phyloP scores from a whole-genome alignment of 2,797 vertebrate genomes.

The Cyclopterus lumpus region DNA sequence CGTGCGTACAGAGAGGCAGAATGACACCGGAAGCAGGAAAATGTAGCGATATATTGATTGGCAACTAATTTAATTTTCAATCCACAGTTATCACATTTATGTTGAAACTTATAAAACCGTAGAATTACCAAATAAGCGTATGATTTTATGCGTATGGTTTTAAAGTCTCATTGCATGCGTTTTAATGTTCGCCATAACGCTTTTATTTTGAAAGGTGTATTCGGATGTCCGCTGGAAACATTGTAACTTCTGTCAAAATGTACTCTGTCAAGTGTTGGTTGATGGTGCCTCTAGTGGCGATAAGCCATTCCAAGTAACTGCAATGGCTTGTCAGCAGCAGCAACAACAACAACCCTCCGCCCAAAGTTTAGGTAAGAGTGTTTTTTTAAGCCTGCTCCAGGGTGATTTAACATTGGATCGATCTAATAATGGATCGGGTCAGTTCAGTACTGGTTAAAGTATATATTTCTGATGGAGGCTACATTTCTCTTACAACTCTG shows the following conservation, averaged over 20 bases:
- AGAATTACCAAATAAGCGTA: rapidly evolving
- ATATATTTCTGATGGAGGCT: not conserved
- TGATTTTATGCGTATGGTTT: not conserved
- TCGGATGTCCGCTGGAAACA: no score
- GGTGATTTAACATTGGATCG: not conserved
- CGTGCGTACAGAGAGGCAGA: not conserved
- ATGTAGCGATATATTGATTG: not conserved
- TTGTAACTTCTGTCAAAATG: no score
- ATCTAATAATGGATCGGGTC: not conserved
- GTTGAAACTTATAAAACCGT: rapidly evolving
- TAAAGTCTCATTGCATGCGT: not conserved
- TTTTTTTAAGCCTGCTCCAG: not conserved
- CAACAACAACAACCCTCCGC: not conserved
- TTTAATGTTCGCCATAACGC: not conserved
- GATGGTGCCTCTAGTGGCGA: no score
- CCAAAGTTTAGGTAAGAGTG: not conserved
- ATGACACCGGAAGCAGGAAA: not conserved
- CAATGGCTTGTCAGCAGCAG: not conserved
- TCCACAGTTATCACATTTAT: rapidly evolving
- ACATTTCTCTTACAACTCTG: not conserved
- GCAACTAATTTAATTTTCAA: not conserved
- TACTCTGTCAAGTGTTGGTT: no score
- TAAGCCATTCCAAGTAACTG: not conserved
- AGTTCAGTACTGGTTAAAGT: not conserved
- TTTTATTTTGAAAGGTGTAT: conserved; percentile 12